phyloP scores from a whole-genome alignment of 2,797 vertebrate genomes.

The Enteromius radiatus region DNA sequence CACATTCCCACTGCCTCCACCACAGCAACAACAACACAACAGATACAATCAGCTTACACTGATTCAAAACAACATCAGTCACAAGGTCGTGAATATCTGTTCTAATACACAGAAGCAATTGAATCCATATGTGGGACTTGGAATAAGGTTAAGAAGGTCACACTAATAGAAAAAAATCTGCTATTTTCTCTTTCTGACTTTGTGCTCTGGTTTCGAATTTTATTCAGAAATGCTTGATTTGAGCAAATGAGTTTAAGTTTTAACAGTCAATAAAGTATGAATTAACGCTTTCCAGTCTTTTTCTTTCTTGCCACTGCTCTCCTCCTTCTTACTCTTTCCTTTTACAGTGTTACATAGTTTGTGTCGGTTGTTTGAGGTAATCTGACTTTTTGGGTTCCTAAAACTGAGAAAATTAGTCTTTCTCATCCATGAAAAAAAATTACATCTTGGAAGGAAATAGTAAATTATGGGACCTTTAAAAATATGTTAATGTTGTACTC shows the following conservation, averaged over 20 bases:
- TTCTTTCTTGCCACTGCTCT: slow-evolving; percentile 7
- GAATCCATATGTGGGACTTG: background rate
- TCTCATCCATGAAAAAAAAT: background rate
- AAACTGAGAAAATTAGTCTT: background rate
- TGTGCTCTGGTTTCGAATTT: background rate
- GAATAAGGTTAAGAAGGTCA: background rate
- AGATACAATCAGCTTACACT: background rate
- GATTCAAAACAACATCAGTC: slow-evolving; percentile 12
- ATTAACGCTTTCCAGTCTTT: background rate
- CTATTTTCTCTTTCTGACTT: background rate
- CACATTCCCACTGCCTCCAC: slow-evolving; percentile 8
- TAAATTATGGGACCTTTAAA: slow-evolving; percentile 15
- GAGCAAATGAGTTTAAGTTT: background rate
- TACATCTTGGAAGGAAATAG: background rate
- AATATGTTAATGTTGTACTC: background rate
- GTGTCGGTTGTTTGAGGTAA: background rate
- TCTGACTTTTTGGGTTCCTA: background rate
- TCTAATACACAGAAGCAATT: background rate
- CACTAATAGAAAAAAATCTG: background rate
- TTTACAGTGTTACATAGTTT: background rate
- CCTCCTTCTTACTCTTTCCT: slow-evolving; percentile 39
- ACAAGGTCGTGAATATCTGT: background rate
- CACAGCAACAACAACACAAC: slow-evolving; percentile 6
- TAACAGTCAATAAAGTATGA: background rate
- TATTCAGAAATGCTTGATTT: background rate